A percentile compares a stretch with the other conserved stretches of the same genome.
Conservation (phyloP, 2,888 invertebrate genomes). For the Aleiodes testaceus region DNA sequence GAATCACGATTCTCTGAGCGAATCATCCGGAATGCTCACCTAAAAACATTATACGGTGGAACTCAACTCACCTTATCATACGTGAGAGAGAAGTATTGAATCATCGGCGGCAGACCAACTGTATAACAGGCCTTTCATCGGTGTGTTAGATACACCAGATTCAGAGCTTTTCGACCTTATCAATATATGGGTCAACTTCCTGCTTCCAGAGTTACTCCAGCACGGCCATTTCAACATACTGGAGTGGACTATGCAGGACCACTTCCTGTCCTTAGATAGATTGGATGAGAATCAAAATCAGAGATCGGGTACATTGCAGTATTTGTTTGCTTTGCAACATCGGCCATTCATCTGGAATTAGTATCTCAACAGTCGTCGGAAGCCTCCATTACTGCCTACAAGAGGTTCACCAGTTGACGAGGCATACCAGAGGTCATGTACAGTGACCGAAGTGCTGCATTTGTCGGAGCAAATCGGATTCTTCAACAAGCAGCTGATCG, state of each 20-base stretch:
- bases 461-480: no score
- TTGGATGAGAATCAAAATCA: no score
- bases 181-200: conserved; percentile 37
- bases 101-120: neutral
- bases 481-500: no score
- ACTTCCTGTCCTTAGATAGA: conserved; percentile 40
- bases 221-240: conserved; percentile 45
- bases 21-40: neutral
- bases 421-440: conserved; percentile 20
- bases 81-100: neutral
- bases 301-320: no score
- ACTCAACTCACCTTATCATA: no score
- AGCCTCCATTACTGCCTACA: neutral
- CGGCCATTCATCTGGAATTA: conserved; percentile 31
- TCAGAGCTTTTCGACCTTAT: conserved; percentile 46
- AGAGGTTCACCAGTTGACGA: neutral
- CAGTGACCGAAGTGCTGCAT: neutral
- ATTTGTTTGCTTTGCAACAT: conserved; percentile 46
- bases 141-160: conserved; percentile 45
- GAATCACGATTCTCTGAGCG: conserved; percentile 22
- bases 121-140: conserved; percentile 12
- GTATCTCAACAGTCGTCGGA: neutral
- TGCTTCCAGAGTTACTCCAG: conserved; percentile 38
- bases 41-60: neutral
- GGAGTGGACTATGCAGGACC: conserved; percentile 56